These are phyloP conservation scores for Colaptes auratus DNA, from an alignment of 2,113 vertebrate genomes.

Conservation along the genomic window DNA sequence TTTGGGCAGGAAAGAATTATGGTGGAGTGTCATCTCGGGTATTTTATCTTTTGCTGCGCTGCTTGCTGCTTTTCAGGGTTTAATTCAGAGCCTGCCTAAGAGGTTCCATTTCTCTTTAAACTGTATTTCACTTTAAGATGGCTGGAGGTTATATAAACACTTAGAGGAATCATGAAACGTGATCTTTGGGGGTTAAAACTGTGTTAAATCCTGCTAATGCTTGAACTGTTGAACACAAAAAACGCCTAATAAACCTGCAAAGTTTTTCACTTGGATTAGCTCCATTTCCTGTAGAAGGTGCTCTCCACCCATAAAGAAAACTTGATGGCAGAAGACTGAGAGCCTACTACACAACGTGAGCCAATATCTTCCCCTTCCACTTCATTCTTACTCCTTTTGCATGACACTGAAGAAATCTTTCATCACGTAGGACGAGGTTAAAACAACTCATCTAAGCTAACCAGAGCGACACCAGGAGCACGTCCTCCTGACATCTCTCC, in stretches of 20 bases:
- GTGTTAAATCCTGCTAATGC: conserved; percentile 65
- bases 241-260: conserved; percentile 47
- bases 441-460: not conserved
- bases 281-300: conserved; percentile 73
- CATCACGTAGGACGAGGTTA: not conserved
- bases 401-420: not conserved
- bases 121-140: conserved; percentile 51
- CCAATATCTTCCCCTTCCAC: not conserved
- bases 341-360: not conserved
- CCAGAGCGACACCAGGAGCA: not conserved
- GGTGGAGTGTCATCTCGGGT: not conserved
- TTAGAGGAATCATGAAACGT: conserved; percentile 67
- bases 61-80: conserved; percentile 32
- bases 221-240: conserved; percentile 67
- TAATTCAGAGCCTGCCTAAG: conserved; percentile 2
- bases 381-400: not conserved
- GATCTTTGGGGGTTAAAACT: conserved; percentile 66
- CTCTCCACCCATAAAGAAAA: conserved; percentile 76
- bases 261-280: conserved; percentile 62
- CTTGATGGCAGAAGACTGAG: conserved; percentile 38
- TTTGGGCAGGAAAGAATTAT: conserved; percentile 32
- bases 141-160: conserved; percentile 74
- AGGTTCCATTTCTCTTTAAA: conserved; percentile 37
- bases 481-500: not conserved
- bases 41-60: conserved; percentile 26